Conservation (phyloP, 2,113 vertebrate species). For the Tor tambroides region DNA sequence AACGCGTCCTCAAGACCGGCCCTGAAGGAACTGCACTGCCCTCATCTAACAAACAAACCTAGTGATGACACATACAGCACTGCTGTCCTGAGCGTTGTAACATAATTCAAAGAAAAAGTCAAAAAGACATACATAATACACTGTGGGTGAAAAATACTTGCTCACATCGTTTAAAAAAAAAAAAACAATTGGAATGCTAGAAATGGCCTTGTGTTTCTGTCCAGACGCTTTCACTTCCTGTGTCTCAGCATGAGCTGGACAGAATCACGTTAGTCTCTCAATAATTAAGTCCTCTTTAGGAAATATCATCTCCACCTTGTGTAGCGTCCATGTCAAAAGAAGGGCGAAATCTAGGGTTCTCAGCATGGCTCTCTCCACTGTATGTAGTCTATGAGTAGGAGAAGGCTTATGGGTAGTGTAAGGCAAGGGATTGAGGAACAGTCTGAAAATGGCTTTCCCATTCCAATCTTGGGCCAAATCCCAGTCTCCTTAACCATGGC, state of each 20-base stretch:
- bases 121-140: conserved; percentile 53
- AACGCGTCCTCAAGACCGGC: background rate
- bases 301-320: background rate
- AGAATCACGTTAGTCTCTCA: conserved; percentile 43
- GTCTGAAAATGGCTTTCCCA: conserved; percentile 15
- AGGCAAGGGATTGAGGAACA: conserved; percentile 54
- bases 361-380: conserved; percentile 29
- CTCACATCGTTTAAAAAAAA: conserved; percentile 58
- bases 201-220: conserved; percentile 53
- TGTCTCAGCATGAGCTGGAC: background rate
- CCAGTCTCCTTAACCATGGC: background rate
- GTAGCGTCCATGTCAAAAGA: conserved; percentile 21
- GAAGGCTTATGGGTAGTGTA: conserved; percentile 54
- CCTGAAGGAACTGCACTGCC: background rate
- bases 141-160: conserved; percentile 48
- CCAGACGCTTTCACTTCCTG: conserved; percentile 20
- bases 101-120: conserved; percentile 37
- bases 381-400: conserved; percentile 36
- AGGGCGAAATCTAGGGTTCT: conserved; percentile 27
- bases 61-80: conserved; percentile 64
- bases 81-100: conserved; percentile 75
- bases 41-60: conserved; percentile 16
- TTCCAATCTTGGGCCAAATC: conserved; percentile 1
- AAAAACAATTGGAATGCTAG: conserved; percentile 69
- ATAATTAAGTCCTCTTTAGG: conserved; percentile 15